Conservation (phyloP, 1,140 invertebrate genomes). For the Neomicropteryx cornuta region DNA sequence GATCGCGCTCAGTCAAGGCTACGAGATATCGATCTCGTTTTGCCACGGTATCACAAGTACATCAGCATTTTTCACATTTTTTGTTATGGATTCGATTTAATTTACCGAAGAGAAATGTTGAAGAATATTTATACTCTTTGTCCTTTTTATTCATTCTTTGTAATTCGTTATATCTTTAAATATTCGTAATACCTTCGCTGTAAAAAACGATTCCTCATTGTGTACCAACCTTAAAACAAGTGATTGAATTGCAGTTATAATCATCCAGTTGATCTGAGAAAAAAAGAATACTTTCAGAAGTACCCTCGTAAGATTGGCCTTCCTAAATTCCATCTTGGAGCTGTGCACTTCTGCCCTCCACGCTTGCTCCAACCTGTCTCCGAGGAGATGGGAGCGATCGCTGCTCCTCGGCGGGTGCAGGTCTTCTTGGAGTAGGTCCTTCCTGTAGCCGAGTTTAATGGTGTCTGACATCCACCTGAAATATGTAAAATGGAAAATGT, state of each 20-base stretch:
- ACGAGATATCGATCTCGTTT: too few species aligned
- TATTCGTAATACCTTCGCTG: too few species aligned
- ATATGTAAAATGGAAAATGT: conserved; percentile 6
- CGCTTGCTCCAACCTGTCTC: conserved; percentile 32
- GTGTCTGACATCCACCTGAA: conserved; percentile 31
- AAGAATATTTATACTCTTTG: too few species aligned
- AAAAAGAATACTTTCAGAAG: conserved; percentile 13
- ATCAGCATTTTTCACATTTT: too few species aligned
- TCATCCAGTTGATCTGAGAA: conserved; percentile 13
- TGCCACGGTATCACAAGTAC: too few species aligned
- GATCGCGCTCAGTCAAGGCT: too few species aligned
- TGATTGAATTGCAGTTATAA: conserved; percentile 9
- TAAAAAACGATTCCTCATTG: too few species aligned
- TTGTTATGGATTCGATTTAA: too few species aligned
- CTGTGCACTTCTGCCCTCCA: conserved; percentile 38
- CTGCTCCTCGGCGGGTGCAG: conserved; percentile 31
- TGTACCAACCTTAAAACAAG: too few species aligned
- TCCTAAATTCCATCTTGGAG: conserved; percentile 18
- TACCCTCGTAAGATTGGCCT: conserved; percentile 30
- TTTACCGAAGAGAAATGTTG: too few species aligned
- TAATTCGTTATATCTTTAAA: too few species aligned
- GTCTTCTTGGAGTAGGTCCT: conserved; percentile 29
- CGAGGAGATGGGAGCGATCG: conserved; percentile 30
- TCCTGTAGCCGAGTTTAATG: conserved; percentile 26
- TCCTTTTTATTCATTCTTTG: too few species aligned